Evolutionary conservation across 2,797 vertebrate species (phyloP).

Genomic region (Silurus lanzhouensis): DNA sequence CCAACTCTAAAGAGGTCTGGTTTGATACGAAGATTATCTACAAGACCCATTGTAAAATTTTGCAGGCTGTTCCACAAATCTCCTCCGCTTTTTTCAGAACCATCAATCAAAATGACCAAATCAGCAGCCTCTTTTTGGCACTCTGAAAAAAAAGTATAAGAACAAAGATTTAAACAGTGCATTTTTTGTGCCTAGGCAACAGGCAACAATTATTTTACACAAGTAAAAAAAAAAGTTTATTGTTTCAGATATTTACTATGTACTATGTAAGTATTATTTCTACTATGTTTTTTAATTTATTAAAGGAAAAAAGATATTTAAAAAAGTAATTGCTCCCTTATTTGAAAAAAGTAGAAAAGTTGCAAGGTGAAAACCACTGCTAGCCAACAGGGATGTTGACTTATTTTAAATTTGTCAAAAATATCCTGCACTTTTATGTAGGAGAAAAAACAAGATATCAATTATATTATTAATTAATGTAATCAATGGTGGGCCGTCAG

Average conservation of each 20-base stretch:
- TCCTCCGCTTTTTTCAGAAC: slow-evolving; percentile 71
- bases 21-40: slow-evolving; percentile 69
- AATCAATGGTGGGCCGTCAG: no score
- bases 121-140: slow-evolving; percentile 75
- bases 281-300: not conserved
- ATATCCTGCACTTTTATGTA: not conserved
- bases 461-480: no score
- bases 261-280: no score
- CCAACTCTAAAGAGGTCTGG: slow-evolving; percentile 69
- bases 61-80: slow-evolving; percentile 73
- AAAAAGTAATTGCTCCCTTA: not conserved
- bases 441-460: no score
- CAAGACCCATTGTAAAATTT: slow-evolving; percentile 69
- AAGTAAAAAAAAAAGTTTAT: not conserved
- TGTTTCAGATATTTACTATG: not conserved
- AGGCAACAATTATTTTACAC: no score
- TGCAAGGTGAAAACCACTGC: not conserved
- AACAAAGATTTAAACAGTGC: not conserved
- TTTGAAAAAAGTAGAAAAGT: not conserved
- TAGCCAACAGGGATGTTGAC: not conserved
- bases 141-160: slow-evolving; percentile 59
- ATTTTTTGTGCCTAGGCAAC: no score
- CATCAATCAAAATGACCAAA: slow-evolving; percentile 81
- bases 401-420: not conserved
- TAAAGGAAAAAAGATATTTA: not conserved